A percentile compares a stretch with the other conserved stretches of the same genome.
Conservation (phyloP, 2,888 invertebrate species). For the Steinernema scapterisci region DNA sequence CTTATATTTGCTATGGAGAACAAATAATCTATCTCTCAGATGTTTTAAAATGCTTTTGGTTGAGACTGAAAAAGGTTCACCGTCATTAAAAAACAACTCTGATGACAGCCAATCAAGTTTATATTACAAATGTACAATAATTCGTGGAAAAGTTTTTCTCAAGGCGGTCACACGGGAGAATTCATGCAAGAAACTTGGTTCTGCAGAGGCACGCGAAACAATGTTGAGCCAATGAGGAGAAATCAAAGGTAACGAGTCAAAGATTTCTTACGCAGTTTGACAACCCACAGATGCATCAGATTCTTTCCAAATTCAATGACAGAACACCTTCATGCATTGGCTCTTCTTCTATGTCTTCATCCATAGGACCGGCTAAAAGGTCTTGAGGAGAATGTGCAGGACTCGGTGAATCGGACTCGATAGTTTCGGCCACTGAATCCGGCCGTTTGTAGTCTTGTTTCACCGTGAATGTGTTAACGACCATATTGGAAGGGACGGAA, state of each 20-base stretch:
- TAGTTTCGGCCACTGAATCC: not conserved
- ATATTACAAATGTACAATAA: constrained; percentile 21
- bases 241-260: too few relatives aligned
- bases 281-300: not conserved
- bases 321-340: not conserved
- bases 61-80: too few relatives aligned
- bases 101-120: not conserved
- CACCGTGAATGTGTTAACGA: not conserved
- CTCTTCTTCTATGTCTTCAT: not conserved
- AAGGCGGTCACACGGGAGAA: constrained; percentile 9
- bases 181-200: not conserved
- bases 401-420: constrained; percentile 11
- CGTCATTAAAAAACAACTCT: too few relatives aligned
- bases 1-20: too few relatives aligned
- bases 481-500: constrained; percentile 17
- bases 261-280: not conserved
- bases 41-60: too few relatives aligned
- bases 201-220: not conserved
- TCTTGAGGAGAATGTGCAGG: constrained; percentile 2
- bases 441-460: not conserved
- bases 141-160: constrained; percentile 13
- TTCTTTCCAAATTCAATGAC: not conserved
- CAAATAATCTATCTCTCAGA: too few relatives aligned
- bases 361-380: constrained; percentile 14
- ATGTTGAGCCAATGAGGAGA: not conserved